phyloP scores from a whole-genome alignment of 2,113 vertebrate species.

The Tenrec ecaudatus region DNA sequence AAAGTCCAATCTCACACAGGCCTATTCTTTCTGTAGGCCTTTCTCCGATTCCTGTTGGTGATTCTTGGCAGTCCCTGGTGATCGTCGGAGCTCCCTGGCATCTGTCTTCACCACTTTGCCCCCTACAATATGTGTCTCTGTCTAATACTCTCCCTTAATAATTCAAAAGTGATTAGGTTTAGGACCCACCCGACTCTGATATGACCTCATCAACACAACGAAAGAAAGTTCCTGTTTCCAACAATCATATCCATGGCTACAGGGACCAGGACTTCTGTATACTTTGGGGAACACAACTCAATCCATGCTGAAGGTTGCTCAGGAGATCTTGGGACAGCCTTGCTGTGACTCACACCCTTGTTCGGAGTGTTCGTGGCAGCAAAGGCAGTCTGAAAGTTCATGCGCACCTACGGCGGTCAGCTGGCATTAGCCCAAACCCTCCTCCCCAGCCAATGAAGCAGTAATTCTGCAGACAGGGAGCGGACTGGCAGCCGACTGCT shows the following conservation, averaged over 20 bases:
- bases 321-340: background rate
- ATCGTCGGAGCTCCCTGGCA: background rate
- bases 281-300: background rate
- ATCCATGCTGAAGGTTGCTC: background rate
- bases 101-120: background rate
- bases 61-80: background rate
- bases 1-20: background rate
- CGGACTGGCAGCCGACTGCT: rapidly evolving
- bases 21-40: background rate
- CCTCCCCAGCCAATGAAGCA: background rate
- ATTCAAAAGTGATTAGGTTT: background rate
- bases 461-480: background rate
- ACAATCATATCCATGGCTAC: background rate
- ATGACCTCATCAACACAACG: background rate
- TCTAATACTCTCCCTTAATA: background rate
- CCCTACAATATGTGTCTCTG: background rate
- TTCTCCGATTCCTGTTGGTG: background rate
- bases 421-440: background rate
- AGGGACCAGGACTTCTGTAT: background rate
- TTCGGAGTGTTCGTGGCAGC: no score
- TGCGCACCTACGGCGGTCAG: rapidly evolving
- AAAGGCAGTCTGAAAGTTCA: background rate
- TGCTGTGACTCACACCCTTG: rapidly evolving
- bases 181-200: background rate
- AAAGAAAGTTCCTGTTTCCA: background rate